Conservation (phyloP, 2,113 vertebrate species). For the Thalassoma bifasciatum region DNA sequence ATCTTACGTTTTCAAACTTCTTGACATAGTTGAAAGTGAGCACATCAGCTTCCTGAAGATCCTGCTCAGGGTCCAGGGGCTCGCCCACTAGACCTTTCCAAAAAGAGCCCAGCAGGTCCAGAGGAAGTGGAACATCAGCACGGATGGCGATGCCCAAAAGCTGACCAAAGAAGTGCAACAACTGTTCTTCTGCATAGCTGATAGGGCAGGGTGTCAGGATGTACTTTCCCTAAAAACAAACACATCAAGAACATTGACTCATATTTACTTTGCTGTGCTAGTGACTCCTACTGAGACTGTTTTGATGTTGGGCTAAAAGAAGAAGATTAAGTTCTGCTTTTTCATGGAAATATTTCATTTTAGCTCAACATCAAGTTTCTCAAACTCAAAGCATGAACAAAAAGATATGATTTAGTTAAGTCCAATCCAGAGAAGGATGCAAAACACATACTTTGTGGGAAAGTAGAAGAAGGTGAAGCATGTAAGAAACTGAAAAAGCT, state of each 20-base stretch:
- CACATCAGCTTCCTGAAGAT: conserved; percentile 95
- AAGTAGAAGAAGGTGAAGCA: neutral
- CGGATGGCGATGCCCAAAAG: conserved; percentile 95
- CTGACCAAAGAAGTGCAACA: conserved; percentile 96
- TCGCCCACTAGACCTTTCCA: conserved; percentile 97
- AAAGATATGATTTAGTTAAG: neutral
- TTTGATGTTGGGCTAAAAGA: neutral
- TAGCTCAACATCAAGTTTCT: neutral
- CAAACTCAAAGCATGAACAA: no score
- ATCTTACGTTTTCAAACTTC: conserved; percentile 92
- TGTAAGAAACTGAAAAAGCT: neutral
- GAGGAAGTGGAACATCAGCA: conserved; percentile 93
- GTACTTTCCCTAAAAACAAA: conserved; percentile 88
- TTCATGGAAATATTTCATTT: neutral
- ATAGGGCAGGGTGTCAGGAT: conserved; percentile 94
- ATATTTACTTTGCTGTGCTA: neutral
- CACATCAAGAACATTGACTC: neutral
- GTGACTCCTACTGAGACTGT: neutral
- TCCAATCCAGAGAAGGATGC: neutral
- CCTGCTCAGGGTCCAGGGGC: conserved; percentile 87
- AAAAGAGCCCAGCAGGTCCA: conserved; percentile 94
- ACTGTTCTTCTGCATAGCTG: conserved; percentile 95
- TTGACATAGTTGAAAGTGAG: conserved; percentile 96
- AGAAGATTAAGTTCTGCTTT: neutral
- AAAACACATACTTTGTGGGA: neutral